Evolutionary conservation across 2,797 vertebrate species (phyloP), one percentile per base, ranked within the genome.

Genomic region (Bovichtus variegatus): DNA sequence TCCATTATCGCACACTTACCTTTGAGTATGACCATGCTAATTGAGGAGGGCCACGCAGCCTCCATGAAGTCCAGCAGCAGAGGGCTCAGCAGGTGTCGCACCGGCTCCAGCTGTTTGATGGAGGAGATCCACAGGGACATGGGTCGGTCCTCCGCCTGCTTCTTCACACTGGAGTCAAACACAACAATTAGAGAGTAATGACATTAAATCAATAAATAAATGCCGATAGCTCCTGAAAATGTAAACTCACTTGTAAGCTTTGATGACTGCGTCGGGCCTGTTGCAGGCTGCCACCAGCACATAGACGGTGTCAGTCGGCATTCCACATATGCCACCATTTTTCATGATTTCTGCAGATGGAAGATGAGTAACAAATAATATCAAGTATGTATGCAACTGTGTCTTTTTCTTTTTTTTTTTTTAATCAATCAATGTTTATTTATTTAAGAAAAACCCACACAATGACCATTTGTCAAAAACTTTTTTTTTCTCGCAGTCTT

Each of bases 121-220:
- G 93, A 97, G 38, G 97, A 97, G 80, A 98, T 96, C 97, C 97
- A 97, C 80, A 97, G 76, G 18, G 97, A 98, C 96, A 97, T 97
- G 78, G 97, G 97, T 6, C 96, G 92, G 76, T 97, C 96, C 88
- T 97, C 91, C 4, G 97, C 97, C 84, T 97, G 96, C 74, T 93
- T 95, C 87, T 97, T 98, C 61, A 96, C 95, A 23, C 97, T 97
- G 74, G 44, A 31, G 43, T 65, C 9, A 97, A 65, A 61, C 12
- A 74, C 18, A 71, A 6, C 1, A 21, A 9, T 21, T 34, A 34
- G 6, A 50, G 16, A 19, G 13, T 21, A 6, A 67, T 41, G 15
- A 53, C 1, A 63, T 10, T 3, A 3, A 31, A 29, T 12, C 1
- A 4, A 50, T 27, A 10, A 44, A 57, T 38, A 1, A 23, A 82